Evolutionary conservation across 2,888 invertebrate species (phyloP).

Genomic region (Drymonia ruficornis): DNA sequence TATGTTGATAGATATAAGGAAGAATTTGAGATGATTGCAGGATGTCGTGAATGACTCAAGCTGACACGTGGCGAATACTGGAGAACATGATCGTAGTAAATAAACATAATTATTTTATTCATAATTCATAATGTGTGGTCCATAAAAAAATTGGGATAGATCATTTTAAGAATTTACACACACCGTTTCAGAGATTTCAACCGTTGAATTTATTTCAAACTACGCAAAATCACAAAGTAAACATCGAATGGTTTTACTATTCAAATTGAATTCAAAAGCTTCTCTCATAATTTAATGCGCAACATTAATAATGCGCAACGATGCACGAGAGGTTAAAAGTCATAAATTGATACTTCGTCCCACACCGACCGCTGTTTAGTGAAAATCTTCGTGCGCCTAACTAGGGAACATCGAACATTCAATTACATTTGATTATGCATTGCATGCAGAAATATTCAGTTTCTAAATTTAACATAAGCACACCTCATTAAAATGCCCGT

Average conservation of each 20-base stretch:
- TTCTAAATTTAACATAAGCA: constrained; percentile 7
- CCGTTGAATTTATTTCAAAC: background rate
- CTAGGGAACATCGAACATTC: constrained; percentile 2
- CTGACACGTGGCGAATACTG: constrained; percentile 29
- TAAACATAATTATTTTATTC: constrained; percentile 6
- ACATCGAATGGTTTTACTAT: background rate
- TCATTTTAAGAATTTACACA: too few species aligned
- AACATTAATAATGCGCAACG: background rate
- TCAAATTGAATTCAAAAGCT: background rate
- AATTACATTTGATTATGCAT: constrained; percentile 20
- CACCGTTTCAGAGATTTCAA: too few species aligned
- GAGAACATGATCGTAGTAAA: constrained; percentile 16
- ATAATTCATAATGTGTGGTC: background rate
- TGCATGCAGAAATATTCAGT: constrained; percentile 17
- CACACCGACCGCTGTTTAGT: background rate
- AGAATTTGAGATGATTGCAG: constrained; percentile 4
- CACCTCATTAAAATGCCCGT: constrained; percentile 45
- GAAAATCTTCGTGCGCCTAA: constrained; percentile 1
- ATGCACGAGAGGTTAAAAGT: background rate
- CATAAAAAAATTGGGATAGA: background rate
- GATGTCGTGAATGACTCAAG: constrained; percentile 12
- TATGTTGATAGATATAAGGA: constrained; percentile 9
- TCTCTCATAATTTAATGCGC: background rate
- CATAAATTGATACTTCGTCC: constrained; percentile 3
- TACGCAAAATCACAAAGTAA: background rate